Evolutionary conservation across 2,797 vertebrate species (phyloP).

Genomic region (Chrosomus eos): DNA sequence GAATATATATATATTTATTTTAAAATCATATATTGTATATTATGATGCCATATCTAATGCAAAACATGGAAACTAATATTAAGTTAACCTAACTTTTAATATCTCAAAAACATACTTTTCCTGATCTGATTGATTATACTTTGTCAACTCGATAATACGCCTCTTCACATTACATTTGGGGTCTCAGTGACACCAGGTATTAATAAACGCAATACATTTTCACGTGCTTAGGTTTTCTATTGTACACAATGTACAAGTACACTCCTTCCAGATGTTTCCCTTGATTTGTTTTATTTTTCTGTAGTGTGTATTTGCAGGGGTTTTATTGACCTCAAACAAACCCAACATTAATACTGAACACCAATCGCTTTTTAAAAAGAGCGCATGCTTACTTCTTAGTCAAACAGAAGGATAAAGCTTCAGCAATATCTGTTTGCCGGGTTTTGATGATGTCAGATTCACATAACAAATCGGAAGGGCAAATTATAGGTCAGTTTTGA

Average conservation of each 20-base stretch:
- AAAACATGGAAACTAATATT: neutral
- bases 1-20: neutral
- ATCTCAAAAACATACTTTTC: neutral
- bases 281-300: neutral
- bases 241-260: neutral
- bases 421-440: neutral
- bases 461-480: neutral
- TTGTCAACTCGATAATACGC: neutral
- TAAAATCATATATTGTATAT: neutral
- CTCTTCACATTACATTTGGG: neutral
- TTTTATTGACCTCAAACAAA: conserved; percentile 15
- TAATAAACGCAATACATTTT: conserved; percentile 1
- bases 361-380: conserved; percentile 19
- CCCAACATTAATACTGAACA: neutral
- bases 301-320: neutral
- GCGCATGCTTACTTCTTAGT: neutral
- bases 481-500: neutral
- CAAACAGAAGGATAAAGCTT: conserved; percentile 11
- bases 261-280: neutral
- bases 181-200: neutral
- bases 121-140: neutral
- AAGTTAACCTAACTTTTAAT: neutral
- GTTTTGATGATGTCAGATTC: conserved; percentile 4
- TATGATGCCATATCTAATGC: neutral
- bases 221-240: neutral